Base-by-base conservation (phyloP, 2,797 vertebrate genomes). In the Labeo calbasu region DNA sequence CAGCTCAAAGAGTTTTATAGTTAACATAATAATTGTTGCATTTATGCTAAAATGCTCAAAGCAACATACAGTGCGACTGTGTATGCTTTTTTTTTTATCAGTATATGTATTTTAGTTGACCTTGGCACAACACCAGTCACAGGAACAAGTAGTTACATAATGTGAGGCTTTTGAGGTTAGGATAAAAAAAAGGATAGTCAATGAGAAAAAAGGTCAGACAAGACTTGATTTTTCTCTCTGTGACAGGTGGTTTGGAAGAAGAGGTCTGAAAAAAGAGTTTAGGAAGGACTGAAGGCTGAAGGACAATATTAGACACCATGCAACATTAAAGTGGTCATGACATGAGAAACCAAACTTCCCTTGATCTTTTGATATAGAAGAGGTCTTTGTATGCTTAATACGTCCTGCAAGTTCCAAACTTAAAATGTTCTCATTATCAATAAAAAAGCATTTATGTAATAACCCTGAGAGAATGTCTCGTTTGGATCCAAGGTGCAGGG, bases 61-160 rank as follows among this genome's bases (percentile, higher is more conserved):
- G 32, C 4, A 43, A 36, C 65, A 21, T 53, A 11, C 48, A 53
- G 25, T 40, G 10, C 50, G 55, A 13, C 11, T n/a, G 71, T 32
- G 25, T 55, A 46, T 23, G n/a, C 12, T 57, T 57, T 68, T 71
- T n/a, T 23, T 32, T 36, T 36, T 23, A 57, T 76, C 21, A 57
- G 32, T 76, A n/a, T 23, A 15, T 43, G 19, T 76, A 57, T 76
- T n/a, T 23, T 4, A 43, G 53, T 23, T 59, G 53, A 59, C 21
- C 13, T 59, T 77, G 21, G 32, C 53, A 57, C 36, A 15, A 21
- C 53, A 73, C 25, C 25, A 59, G 32, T 59, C 73, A 59, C 53
- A 59, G 53, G 36, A 77, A 23, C 51, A 76, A 59, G 23, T 43
- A 15, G 73, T 76, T 76, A 40, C 32, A 57, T 76, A 40, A 57